Evolutionary conservation across 2,888 invertebrate genomes (phyloP), one percentile per base, ranked within the genome.

Genomic region (Timandra comae): DNA sequence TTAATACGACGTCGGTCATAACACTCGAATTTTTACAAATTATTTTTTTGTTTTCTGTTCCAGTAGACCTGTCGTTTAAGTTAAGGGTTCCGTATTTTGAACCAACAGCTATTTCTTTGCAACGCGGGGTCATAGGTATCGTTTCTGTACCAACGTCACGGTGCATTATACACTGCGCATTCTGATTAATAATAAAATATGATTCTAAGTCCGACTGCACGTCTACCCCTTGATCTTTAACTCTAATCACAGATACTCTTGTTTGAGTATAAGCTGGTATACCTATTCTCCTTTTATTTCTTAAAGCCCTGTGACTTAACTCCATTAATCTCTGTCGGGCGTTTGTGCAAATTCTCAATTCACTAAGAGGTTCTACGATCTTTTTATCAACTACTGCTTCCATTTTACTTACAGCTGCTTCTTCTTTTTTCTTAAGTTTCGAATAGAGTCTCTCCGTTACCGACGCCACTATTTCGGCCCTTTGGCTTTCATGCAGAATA

Each of bases 401-500:
- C 52, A 86, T 64, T 68, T 81, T 63, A 22, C 82, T 49, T 32
- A 76, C 51, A 29, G 67, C 60, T 53, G 61, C 74, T 76, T 75
- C 87, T 72, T 78, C 87, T 77, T 74, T 89, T 74, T 62, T 86
- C 66, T 84, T 89, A 16, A 85, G 47, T 47, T 66, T 90, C 1
- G 88, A 86, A 57, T 91, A 92, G 7, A 92, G 69, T 49, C 91
- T 77, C 49, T 89, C 88, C 2, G 92, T 92, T 2, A 92, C 92
- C 0, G 91, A 91, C 2, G 91, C 91, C 2, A 92, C 90, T 30
- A 91, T 91, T 67, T 91, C 90, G 10, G 91, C 89, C 53, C 91
- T 75, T 58, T 89, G 88, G 24, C 80, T 76, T 32, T 80, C 77
- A 41, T 78, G 75, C 3, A 78, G 58, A 34, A 81, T 68, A 3